Conservation (phyloP, 2,797 vertebrate species). For the Molossus molossus region DNA sequence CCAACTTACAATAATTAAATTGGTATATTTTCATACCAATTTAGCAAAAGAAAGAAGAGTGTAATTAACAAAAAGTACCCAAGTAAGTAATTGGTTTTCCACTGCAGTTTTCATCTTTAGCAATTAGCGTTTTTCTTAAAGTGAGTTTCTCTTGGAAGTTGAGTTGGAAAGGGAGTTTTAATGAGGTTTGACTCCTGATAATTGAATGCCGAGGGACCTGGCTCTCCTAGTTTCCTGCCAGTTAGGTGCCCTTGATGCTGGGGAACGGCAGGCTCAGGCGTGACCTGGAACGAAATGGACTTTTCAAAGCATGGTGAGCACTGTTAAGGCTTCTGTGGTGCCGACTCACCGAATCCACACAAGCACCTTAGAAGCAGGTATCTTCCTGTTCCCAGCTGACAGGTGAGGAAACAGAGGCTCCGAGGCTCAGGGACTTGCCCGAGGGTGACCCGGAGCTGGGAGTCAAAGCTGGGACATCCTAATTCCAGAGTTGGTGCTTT, state of each 20-base stretch:
- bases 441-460: neutral
- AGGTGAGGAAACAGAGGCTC: neutral
- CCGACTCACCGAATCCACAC: neutral
- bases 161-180: constrained; percentile 76
- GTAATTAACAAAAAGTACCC: constrained; percentile 86
- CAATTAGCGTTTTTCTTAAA: constrained; percentile 55
- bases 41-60: constrained; percentile 72
- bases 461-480: neutral
- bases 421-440: neutral
- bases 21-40: constrained; percentile 80
- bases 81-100: constrained; percentile 80
- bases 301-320: neutral
- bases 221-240: constrained; percentile 57
- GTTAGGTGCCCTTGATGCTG: constrained; percentile 73
- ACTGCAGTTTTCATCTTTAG: constrained; percentile 74
- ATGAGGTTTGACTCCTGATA: constrained; percentile 68
- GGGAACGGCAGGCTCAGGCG: constrained; percentile 32
- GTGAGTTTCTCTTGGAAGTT: constrained; percentile 76
- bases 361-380: neutral
- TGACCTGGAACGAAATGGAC: neutral
- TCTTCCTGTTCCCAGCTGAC: neutral
- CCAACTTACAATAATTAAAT: constrained; percentile 85
- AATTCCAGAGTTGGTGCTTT: neutral
- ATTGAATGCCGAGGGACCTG: neutral
- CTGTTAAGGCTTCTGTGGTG: rapidly evolving